phyloP scores from a whole-genome alignment of 1,140 invertebrate genomes.

The Cyclargus thomasi region DNA sequence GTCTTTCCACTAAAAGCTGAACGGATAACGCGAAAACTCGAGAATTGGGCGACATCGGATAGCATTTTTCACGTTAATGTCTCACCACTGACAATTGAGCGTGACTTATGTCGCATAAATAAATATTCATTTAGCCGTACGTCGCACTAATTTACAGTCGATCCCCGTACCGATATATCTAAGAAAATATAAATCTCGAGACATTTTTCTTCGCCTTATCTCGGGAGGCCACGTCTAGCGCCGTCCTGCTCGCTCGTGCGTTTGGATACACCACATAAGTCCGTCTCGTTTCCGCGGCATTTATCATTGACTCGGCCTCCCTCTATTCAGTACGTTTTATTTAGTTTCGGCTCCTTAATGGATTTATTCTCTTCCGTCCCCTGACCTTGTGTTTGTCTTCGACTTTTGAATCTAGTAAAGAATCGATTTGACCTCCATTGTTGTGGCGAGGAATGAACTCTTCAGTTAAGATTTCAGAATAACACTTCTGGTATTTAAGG shows the following conservation, averaged over 20 bases:
- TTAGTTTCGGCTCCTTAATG: slow-evolving; percentile 65
- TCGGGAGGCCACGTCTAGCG: slow-evolving; percentile 51
- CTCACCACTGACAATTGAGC: background rate
- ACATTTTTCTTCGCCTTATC: slow-evolving; percentile 74
- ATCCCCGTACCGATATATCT: slow-evolving; percentile 68
- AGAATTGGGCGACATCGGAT: background rate
- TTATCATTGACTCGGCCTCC: slow-evolving; percentile 48
- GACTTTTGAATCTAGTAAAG: slow-evolving; percentile 26
- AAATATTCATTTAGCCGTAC: slow-evolving; percentile 68
- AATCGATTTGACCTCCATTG: slow-evolving; percentile 31
- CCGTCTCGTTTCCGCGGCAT: slow-evolving; percentile 38
- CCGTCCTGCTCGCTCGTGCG: slow-evolving; percentile 33
- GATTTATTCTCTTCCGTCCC: slow-evolving; percentile 57
- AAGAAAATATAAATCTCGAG: slow-evolving; percentile 61
- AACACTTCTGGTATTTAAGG: no score
- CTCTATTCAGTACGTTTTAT: slow-evolving; percentile 60
- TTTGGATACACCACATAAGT: slow-evolving; percentile 21
- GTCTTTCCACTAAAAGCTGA: no score
- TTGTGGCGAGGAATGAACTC: slow-evolving; percentile 4
- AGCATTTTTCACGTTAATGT: background rate
- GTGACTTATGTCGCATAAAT: slow-evolving; percentile 41
- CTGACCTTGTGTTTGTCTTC: slow-evolving; percentile 63
- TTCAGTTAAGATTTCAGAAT: background rate
- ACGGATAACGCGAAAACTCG: background rate
- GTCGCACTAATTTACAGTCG: slow-evolving; percentile 71